Conservation (phyloP, 2,888 invertebrate genomes). For the Amphimallon solstitiale region DNA sequence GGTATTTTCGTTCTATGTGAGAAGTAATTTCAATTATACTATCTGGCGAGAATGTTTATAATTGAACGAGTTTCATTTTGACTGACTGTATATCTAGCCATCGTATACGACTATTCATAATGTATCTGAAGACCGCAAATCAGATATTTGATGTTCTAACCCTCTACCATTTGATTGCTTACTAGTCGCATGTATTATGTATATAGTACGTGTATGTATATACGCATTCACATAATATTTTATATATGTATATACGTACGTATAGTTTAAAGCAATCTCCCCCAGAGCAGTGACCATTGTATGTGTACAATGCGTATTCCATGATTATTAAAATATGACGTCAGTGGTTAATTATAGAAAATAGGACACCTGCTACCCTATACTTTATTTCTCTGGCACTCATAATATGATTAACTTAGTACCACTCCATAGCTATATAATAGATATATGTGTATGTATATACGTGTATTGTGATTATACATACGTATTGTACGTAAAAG, state of each 20-base stretch:
- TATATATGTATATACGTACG: slow-evolving; percentile 20
- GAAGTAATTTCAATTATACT: too few relatives aligned
- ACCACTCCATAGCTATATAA: not conserved
- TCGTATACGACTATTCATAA: too few relatives aligned
- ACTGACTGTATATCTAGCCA: too few relatives aligned
- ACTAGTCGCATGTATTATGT: slow-evolving; percentile 31
- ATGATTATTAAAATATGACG: slow-evolving; percentile 59
- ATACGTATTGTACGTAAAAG: not conserved
- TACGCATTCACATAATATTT: too few relatives aligned
- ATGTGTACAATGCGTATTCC: slow-evolving; percentile 59
- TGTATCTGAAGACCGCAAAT: slow-evolving; percentile 34
- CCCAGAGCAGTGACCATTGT: slow-evolving; percentile 56
- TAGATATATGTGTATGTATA: too few relatives aligned
- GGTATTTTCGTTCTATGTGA: too few relatives aligned
- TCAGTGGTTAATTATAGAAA: slow-evolving; percentile 53
- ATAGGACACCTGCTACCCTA: slow-evolving; percentile 54
- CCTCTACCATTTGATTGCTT: slow-evolving; percentile 39
- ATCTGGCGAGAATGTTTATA: too few relatives aligned
- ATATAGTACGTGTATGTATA: too few relatives aligned
- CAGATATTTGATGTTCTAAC: slow-evolving; percentile 31
- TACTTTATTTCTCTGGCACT: slow-evolving; percentile 26
- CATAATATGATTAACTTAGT: slow-evolving; percentile 16
- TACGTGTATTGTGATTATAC: not conserved
- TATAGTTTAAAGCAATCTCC: slow-evolving; percentile 45
- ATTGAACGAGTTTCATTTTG: too few relatives aligned